Evolutionary conservation across 2,113 vertebrate genomes (phyloP).

Genomic region (Hystrix brachyura): DNA sequence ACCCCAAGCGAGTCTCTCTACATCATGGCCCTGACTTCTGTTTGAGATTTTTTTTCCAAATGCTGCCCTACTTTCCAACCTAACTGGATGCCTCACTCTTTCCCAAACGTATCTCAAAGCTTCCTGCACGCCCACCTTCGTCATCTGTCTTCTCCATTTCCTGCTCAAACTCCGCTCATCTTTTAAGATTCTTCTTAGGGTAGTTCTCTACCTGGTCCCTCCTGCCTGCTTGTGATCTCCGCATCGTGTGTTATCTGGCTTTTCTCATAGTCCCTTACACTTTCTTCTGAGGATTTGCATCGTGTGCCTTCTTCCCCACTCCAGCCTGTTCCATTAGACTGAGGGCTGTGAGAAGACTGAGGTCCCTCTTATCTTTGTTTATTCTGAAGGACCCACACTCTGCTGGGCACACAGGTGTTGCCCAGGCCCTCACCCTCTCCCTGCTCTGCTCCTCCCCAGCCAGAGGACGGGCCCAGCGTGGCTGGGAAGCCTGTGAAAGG

Average conservation of each 20-base stretch:
- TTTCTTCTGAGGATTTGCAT: not conserved
- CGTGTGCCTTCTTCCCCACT: not conserved
- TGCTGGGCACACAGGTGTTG: not conserved
- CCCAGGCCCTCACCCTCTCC: fast-evolving
- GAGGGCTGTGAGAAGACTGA: not conserved
- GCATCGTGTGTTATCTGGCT: not conserved
- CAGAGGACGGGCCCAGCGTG: not conserved
- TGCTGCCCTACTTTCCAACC: not conserved
- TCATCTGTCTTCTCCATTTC: not conserved
- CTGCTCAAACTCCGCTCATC: not conserved
- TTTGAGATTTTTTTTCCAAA: not conserved
- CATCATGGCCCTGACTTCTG: not conserved
- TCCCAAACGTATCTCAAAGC: not conserved
- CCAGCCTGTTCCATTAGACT: not conserved
- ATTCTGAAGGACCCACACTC: not conserved
- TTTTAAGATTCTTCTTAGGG: not conserved
- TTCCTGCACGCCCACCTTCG: not conserved
- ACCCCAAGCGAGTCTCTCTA: not conserved
- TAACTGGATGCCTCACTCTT: not conserved
- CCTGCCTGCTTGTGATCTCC: not conserved
- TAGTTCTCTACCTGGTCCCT: not conserved
- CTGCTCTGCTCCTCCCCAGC: not conserved
- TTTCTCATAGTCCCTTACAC: not conserved
- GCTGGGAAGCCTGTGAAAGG: not conserved
- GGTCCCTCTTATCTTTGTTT: not conserved